phyloP scores from a whole-genome alignment of 2,797 vertebrate genomes.

The Anguilla obscura region DNA sequence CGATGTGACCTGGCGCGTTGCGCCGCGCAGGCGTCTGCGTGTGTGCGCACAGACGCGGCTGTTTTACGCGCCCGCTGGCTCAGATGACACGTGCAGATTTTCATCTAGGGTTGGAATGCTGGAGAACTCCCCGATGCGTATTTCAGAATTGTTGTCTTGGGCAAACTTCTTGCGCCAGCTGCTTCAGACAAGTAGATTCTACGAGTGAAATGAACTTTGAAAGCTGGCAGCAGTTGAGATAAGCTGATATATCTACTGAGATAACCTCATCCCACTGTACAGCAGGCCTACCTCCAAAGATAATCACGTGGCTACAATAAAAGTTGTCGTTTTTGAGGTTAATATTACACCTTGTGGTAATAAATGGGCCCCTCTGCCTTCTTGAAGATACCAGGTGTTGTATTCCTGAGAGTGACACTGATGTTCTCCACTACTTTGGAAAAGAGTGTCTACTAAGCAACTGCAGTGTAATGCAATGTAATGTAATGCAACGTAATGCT shows the following conservation, averaged over 20 bases:
- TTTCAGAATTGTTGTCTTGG: conserved; percentile 19
- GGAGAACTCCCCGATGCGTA: conserved; percentile 42
- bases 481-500: neutral
- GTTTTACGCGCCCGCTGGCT: conserved; percentile 34
- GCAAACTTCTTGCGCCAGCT: conserved; percentile 38
- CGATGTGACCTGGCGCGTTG: conserved; percentile 56
- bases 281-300: neutral
- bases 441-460: neutral
- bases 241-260: neutral
- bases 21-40: conserved; percentile 43
- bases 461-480: neutral
- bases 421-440: neutral
- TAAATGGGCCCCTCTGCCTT: neutral
- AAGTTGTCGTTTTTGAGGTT: neutral
- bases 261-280: neutral
- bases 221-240: conserved; percentile 41
- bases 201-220: conserved; percentile 48
- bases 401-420: neutral
- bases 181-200: conserved; percentile 43
- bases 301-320: neutral
- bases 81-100: conserved; percentile 61
- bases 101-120: conserved; percentile 63
- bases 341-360: neutral
- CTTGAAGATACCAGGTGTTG: neutral
- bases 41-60: conserved; percentile 33